Conservation (phyloP, 2,888 invertebrate genomes). For the Beris chalybata region DNA sequence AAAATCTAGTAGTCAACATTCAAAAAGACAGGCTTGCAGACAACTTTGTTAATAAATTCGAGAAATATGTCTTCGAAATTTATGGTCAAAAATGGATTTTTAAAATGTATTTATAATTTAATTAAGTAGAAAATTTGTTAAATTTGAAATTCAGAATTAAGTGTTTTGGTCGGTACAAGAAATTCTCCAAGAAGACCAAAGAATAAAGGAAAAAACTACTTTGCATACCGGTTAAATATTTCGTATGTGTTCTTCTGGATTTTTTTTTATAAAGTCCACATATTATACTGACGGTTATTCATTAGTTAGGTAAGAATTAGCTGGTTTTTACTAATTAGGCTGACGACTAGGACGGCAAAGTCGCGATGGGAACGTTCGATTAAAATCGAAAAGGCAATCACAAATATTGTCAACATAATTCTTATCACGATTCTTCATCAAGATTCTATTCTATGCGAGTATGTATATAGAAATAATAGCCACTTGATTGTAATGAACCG, state of each 20-base stretch:
- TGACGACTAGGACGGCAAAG: conserved; percentile 22
- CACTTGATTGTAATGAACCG: too few species aligned
- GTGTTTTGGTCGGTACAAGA: not conserved
- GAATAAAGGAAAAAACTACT: conserved; percentile 5
- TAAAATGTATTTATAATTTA: conserved; percentile 31
- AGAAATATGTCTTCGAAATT: conserved; percentile 9
- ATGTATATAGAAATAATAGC: too few species aligned
- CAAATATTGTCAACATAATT: conserved; percentile 29
- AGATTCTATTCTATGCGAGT: not conserved
- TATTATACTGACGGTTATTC: conserved; percentile 22
- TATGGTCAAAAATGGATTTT: conserved; percentile 28
- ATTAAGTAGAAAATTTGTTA: conserved; percentile 33
- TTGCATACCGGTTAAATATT: conserved; percentile 17
- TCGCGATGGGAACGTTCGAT: too few species aligned
- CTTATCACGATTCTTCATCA: conserved; percentile 22
- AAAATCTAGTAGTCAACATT: conserved; percentile 18
- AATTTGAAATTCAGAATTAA: conserved; percentile 27
- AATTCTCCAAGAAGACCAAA: not conserved
- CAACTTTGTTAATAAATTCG: not conserved
- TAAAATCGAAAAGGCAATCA: not conserved
- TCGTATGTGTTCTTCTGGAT: not conserved
- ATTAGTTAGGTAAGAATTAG: conserved; percentile 29
- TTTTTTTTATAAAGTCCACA: conserved; percentile 19
- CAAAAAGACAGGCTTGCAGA: not conserved
- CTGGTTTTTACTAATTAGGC: conserved; percentile 30